These are phyloP conservation scores for Myxocyprinus asiaticus DNA, from an alignment of 2,113 vertebrate species.

Conservation along the genomic window DNA sequence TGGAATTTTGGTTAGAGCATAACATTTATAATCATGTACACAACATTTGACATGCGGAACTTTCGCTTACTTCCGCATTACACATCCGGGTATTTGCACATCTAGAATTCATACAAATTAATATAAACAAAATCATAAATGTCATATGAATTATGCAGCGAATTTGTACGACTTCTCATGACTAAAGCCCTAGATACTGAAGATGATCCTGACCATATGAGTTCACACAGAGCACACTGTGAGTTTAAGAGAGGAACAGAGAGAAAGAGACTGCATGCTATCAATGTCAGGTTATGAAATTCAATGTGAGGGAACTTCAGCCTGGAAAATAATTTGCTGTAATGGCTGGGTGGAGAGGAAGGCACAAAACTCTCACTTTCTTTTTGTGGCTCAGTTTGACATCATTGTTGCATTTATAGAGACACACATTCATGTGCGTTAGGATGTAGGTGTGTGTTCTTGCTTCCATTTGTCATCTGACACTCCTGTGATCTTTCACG, in stretches of 20 bases:
- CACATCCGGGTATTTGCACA: too few relatives aligned
- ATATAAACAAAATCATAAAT: too few relatives aligned
- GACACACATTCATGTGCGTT: neutral
- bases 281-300: constrained; percentile 68
- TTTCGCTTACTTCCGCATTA: too few relatives aligned
- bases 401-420: constrained; percentile 18
- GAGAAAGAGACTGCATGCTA: constrained; percentile 51
- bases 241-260: constrained; percentile 17
- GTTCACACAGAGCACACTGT: constrained; percentile 1
- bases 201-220: constrained; percentile 2
- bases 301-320: constrained; percentile 24
- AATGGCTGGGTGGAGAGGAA: constrained; percentile 35
- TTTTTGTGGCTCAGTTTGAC: constrained; percentile 21
- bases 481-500: constrained; percentile 56
- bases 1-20: too few relatives aligned
- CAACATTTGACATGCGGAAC: too few relatives aligned
- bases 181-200: constrained; percentile 26
- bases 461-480: neutral
- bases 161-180: too few relatives aligned
- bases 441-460: constrained; percentile 63
- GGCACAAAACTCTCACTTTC: constrained; percentile 3
- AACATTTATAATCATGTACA: too few relatives aligned
- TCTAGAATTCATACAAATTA: too few relatives aligned
- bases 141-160: too few relatives aligned
- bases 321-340: constrained; percentile 15